These are phyloP conservation scores for Lepidurus arcticus DNA, from an alignment of 1,140 invertebrate genomes.

Conservation along the genomic window DNA sequence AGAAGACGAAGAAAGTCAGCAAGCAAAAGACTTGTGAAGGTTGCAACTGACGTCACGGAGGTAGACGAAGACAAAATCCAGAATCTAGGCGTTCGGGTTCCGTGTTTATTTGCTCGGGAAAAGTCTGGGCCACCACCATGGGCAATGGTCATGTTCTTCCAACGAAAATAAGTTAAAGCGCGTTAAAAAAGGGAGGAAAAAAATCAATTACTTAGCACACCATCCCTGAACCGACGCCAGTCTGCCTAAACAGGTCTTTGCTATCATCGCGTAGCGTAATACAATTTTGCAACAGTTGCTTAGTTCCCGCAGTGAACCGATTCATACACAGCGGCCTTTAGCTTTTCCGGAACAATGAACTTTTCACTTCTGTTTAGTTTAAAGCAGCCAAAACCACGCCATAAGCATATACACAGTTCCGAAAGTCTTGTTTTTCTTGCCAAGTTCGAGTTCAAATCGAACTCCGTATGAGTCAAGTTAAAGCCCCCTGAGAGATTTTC, in stretches of 20 bases:
- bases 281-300: conserved; percentile 22
- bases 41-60: conserved; percentile 6
- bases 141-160: conserved; percentile 21
- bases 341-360: not conserved
- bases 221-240: not conserved
- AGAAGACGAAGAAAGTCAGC: not conserved
- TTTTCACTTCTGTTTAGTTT: not conserved
- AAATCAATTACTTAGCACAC: not conserved
- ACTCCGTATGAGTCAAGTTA: not conserved
- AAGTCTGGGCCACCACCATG: conserved; percentile 20
- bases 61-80: conserved; percentile 21
- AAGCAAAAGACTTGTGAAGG: conserved; percentile 11
- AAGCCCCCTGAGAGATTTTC: too few relatives aligned
- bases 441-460: not conserved
- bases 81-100: not conserved
- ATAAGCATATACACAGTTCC: not conserved
- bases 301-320: conserved; percentile 1
- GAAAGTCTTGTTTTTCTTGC: not conserved
- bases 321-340: not conserved
- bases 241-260: conserved; percentile 5
- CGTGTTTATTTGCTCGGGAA: conserved; percentile 7
- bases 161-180: conserved; percentile 7
- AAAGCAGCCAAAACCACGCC: not conserved
- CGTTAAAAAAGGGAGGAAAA: conserved; percentile 6
- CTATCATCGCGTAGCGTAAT: conserved; percentile 5